Percentiles rank a stretch among this genome's conserved stretches.
Evolutionary conservation across 1,140 invertebrate species (phyloP).

Genomic region (Rhopalosiphum padi): DNA sequence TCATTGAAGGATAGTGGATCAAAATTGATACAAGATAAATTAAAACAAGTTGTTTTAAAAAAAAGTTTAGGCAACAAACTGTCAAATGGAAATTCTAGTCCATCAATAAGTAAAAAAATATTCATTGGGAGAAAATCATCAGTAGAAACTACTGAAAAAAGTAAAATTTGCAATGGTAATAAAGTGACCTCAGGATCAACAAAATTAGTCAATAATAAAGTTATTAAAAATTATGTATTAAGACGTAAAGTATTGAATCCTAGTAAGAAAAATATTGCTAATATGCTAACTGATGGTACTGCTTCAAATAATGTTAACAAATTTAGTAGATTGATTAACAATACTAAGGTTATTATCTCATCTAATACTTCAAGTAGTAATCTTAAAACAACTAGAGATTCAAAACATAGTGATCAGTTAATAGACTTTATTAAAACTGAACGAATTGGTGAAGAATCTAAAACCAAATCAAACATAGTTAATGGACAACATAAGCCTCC

Average conservation of each 20-base stretch:
- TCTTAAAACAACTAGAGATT: neutral
- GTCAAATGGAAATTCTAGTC: conserved; percentile 11
- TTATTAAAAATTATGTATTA: conserved; percentile 13
- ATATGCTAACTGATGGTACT: neutral
- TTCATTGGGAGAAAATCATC: neutral
- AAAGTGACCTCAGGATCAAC: neutral
- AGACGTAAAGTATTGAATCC: neutral
- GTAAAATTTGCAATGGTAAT: neutral
- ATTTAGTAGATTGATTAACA: neutral
- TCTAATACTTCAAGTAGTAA: neutral
- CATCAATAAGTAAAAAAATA: neutral
- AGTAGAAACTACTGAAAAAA: neutral
- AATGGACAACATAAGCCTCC: neutral
- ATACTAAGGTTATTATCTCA: neutral
- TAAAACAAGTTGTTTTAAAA: neutral
- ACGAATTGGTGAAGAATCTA: neutral
- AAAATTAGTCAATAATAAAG: conserved; percentile 17
- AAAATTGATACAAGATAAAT: conserved; percentile 34
- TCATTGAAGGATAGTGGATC: neutral
- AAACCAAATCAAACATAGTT: neutral
- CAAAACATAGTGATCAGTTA: neutral
- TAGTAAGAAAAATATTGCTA: neutral
- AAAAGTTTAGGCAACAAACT: neutral
- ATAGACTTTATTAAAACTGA: neutral
- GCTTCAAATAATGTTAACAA: neutral